Percentiles rank a stretch among this genome's conserved stretches.
Evolutionary conservation across 64 coral and sea anemone species (phyloP).

Genomic region (Actinia equina): DNA sequence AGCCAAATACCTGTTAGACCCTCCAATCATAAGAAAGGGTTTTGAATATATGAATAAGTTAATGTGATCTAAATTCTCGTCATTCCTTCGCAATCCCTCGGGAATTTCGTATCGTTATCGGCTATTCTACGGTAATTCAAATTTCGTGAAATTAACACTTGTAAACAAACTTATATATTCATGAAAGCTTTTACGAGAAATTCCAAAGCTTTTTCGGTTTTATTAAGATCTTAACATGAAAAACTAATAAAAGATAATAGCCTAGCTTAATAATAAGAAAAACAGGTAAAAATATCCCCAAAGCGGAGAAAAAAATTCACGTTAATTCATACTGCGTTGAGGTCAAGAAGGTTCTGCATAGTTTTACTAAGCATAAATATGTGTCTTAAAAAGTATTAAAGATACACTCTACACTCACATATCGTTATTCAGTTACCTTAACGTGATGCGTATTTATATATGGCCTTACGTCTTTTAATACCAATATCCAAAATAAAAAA

Average conservation of each 20-base stretch:
- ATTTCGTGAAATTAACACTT: constrained; percentile 9
- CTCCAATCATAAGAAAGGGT: constrained; percentile 9
- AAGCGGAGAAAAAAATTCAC: not conserved
- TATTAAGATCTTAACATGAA: not conserved
- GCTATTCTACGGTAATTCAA: not conserved
- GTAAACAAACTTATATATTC: constrained; percentile 12
- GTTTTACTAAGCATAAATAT: not conserved
- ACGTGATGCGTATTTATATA: not conserved
- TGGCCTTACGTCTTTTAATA: not conserved
- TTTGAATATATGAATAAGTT: constrained; percentile 1
- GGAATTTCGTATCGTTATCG: constrained; percentile 6
- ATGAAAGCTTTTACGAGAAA: not conserved
- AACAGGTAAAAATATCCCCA: not conserved
- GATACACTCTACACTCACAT: not conserved
- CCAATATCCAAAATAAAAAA: too few relatives aligned
- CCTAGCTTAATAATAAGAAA: not conserved
- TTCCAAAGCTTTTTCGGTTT: not conserved
- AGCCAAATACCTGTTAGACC: not conserved
- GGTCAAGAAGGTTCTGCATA: not conserved
- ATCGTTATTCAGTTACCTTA: not conserved
- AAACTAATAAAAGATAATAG: not conserved
- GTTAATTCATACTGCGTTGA: not conserved
- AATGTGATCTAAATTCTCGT: not conserved
- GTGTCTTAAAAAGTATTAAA: not conserved
- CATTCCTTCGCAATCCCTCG: not conserved